phyloP scores from a whole-genome alignment of 2,797 vertebrate species.

The Sebastes dallii region DNA sequence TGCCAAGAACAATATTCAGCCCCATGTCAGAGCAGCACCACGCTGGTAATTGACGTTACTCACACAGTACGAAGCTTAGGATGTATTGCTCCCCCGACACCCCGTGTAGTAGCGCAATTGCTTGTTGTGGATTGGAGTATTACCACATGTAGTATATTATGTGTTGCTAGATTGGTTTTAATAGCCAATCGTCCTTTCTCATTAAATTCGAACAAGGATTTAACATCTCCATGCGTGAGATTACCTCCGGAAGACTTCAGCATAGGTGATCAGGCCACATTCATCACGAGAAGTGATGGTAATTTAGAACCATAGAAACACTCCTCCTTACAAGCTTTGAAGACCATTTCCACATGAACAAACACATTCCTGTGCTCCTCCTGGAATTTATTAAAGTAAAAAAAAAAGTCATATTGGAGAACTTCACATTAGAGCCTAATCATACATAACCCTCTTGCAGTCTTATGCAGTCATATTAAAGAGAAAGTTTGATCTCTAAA shows the following conservation, averaged over 20 bases:
- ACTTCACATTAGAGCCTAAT: constrained; percentile 26
- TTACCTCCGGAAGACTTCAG: constrained; percentile 35
- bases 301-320: constrained; percentile 18
- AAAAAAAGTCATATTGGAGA: constrained; percentile 26
- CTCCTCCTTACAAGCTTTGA: constrained; percentile 29
- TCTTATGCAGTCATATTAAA: constrained; percentile 8
- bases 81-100: constrained; percentile 73
- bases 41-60: constrained; percentile 64
- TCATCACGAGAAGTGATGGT: constrained; percentile 26
- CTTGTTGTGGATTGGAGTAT: constrained; percentile 63
- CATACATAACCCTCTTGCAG: constrained; percentile 30
- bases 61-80: constrained; percentile 43
- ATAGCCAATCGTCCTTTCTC: constrained; percentile 62
- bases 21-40: constrained; percentile 61
- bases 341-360: constrained; percentile 45
- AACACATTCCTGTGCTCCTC: constrained; percentile 14
- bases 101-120: constrained; percentile 59
- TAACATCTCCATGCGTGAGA: constrained; percentile 46
- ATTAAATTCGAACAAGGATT: constrained; percentile 67
- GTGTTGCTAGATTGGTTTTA: constrained; percentile 69
- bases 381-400: constrained; percentile 29
- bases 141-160: constrained; percentile 73
- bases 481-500: constrained; percentile 33
- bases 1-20: constrained; percentile 79
- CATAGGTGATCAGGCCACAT: constrained; percentile 32